Percentiles rank a stretch among this genome's conserved stretches.
Evolutionary conservation across 2,888 invertebrate genomes (phyloP).

Genomic region (Trachelus iudaicus): DNA sequence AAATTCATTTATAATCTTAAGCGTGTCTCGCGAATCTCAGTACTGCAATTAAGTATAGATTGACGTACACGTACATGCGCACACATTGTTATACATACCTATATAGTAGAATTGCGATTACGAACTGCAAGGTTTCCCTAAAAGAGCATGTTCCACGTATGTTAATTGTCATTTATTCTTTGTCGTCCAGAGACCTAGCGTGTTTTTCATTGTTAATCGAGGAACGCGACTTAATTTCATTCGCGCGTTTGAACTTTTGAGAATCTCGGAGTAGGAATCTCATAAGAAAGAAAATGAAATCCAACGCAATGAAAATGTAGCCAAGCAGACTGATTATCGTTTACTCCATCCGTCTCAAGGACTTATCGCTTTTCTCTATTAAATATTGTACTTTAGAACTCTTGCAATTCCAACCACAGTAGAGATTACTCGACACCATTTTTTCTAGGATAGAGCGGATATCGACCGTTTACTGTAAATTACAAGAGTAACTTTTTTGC

Average conservation of each 20-base stretch:
- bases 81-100: constrained; percentile 33
- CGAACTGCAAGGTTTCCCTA: constrained; percentile 17
- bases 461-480: background rate
- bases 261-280: background rate
- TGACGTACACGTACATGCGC: constrained; percentile 49
- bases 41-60: constrained; percentile 36
- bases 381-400: background rate
- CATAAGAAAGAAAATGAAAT: background rate
- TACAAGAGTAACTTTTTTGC: background rate
- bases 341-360: background rate
- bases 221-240: background rate
- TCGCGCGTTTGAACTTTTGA: background rate
- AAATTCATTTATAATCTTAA: background rate
- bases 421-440: background rate
- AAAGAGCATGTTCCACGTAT: constrained; percentile 13
- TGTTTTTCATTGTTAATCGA: background rate
- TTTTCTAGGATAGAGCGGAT: background rate
- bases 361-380: background rate
- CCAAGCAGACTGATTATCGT: background rate
- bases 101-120: constrained; percentile 10
- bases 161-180: constrained; percentile 6
- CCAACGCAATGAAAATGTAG: background rate
- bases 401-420: background rate
- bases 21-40: background rate
- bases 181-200: background rate